Base-by-base conservation (phyloP, 2,888 invertebrate genomes). In the Gandaritis pyraliata region DNA sequence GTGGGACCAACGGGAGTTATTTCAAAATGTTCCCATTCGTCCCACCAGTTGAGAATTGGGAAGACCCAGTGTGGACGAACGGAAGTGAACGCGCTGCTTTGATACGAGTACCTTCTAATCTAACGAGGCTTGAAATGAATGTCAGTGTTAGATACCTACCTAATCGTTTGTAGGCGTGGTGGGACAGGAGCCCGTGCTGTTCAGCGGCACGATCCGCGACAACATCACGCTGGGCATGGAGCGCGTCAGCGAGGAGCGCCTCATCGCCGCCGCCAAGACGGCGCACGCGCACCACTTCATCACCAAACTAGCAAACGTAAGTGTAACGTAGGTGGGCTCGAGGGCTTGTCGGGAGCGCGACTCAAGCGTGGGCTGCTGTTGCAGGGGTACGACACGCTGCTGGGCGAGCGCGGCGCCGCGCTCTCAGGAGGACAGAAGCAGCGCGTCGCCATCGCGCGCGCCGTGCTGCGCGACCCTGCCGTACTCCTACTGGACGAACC, bases 121-220 rank as follows among this genome's bases (percentile, higher is more conserved):
- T n/a, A n/a, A n/a, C n/a, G n/a, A n/a, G n/a, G n/a, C n/a, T n/a
- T n/a, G n/a, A n/a, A n/a, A n/a, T n/a, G n/a, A n/a, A n/a, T n/a
- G n/a, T n/a, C n/a, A n/a, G n/a, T n/a, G n/a, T n/a, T n/a, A n/a
- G n/a, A n/a, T n/a, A n/a, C n/a, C n/a, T n/a, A n/a, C 33, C 7
- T 11, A 7, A 15, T 15, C 41, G 7, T 11, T 38, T 18, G 1
- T 76, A 92, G 92, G 97, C n/a, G 94, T 97, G 47, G 97, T 98
- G 10, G 96, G 97, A 0, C 98, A 98, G 83, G 98, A 98, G 76
- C 98, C 97, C 0, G 95, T 96, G 12, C 92, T 98, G 36, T 98
- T 98, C 91, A 95, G 95, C 71, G 95, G 96, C 50, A 95, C 95
- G 10, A 96, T 98, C 70, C 93, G 93, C 1, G 94, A 94, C 64